Evolutionary conservation across 2,797 vertebrate species (phyloP), one percentile per base, ranked within the genome.

Genomic region (Sphaeramia orbicularis): DNA sequence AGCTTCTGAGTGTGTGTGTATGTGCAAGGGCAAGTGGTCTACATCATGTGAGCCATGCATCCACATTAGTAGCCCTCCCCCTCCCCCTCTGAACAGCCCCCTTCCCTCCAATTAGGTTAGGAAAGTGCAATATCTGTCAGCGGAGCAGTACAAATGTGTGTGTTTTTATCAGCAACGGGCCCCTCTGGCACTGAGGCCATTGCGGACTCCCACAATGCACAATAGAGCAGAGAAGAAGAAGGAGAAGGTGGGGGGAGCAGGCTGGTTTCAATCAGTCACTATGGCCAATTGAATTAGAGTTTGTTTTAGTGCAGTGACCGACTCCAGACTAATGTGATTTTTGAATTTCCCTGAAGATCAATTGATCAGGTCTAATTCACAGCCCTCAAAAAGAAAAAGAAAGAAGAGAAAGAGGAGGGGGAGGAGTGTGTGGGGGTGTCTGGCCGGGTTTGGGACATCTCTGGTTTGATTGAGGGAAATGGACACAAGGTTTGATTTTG

Each of bases 261-360:
- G 84, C 95, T 96, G 96, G 94, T 96, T 98, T 96, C 96, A 96
- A 97, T 98, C 97, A 97, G 96, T 96, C 96, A 96, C 94, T 92
- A 93, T 93, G 83, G 93, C 91, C 95, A 96, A 99, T 99, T 95
- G 95, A 96, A 98, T 99, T 99, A 99, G 90, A 76, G 91, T 92
- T 94, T 94, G 96, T 96, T 97, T 98, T 97, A 97, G 97, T 97
- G 96, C 96, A 96, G 95, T 97, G 96, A 95, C 95, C 95, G 96
- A 98, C 97, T 99, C 96, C 96, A 98, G 96, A 96, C 97, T 99
- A 98, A 99, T 98, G 95, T 89, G 94, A 98, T 99, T 97, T 97
- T 94, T 96, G 95, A 90, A 94, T 95, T 96, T 98, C 96, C 96
- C 96, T 88, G 92, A 97, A 97, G 97, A 99, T 97, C 97, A 96